Conservation (phyloP, 1,140 invertebrate species). For the Ceratoteleas bidentatus region DNA sequence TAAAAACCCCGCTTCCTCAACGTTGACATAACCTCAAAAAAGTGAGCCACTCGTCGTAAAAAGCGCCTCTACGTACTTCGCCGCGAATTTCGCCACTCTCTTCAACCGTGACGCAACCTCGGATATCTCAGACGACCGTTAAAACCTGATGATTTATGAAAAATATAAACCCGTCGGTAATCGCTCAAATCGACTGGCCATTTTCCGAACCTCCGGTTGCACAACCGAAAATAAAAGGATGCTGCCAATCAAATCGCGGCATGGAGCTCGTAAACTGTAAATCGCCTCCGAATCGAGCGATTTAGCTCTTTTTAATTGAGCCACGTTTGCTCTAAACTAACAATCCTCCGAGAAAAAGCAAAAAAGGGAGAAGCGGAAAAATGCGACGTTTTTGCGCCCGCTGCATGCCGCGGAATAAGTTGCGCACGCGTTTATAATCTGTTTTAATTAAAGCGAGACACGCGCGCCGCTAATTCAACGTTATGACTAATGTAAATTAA, state of each 20-base stretch:
- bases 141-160: too few relatives aligned
- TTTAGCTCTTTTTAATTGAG: slow-evolving; percentile 27
- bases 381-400: slow-evolving; percentile 12
- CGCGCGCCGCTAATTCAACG: slow-evolving; percentile 43
- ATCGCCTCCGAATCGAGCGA: slow-evolving; percentile 1
- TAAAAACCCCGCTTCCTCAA: too few relatives aligned
- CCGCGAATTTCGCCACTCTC: too few relatives aligned
- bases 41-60: slow-evolving; percentile 3
- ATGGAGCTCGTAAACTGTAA: too few relatives aligned
- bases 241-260: too few relatives aligned
- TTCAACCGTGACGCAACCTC: too few relatives aligned
- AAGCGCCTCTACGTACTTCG: not conserved
- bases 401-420: slow-evolving; percentile 27
- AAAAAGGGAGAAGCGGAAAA: slow-evolving; percentile 23
- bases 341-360: slow-evolving; percentile 11
- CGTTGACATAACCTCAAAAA: not conserved
- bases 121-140: too few relatives aligned
- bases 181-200: too few relatives aligned
- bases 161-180: too few relatives aligned
- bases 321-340: slow-evolving; percentile 30
- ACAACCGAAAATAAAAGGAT: too few relatives aligned
- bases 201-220: too few relatives aligned
- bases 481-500: slow-evolving; percentile 47
- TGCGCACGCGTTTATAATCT: slow-evolving; percentile 38
- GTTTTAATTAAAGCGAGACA: slow-evolving; percentile 50